These are phyloP conservation scores for Coenonympha glycerion DNA, from an alignment of 2,888 invertebrate genomes.

Conservation along the genomic window DNA sequence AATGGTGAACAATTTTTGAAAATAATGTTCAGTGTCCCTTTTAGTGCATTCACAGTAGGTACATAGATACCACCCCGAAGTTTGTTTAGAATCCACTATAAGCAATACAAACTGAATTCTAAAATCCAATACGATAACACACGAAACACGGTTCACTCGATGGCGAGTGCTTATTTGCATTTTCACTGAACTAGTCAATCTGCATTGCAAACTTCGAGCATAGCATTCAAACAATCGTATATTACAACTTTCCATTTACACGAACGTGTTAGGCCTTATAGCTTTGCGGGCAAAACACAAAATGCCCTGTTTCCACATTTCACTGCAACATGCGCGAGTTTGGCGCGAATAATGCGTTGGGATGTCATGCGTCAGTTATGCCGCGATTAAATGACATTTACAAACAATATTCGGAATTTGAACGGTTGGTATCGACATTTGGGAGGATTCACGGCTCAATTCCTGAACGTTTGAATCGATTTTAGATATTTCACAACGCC, in stretches of 20 bases:
- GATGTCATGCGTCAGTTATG: constrained; percentile 50
- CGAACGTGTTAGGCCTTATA: neutral
- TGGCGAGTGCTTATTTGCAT: constrained; percentile 53
- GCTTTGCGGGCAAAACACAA: neutral
- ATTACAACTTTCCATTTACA: neutral
- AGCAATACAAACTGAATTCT: neutral
- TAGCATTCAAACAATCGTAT: constrained; percentile 45
- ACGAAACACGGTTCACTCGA: constrained; percentile 38
- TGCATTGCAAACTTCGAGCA: constrained; percentile 62
- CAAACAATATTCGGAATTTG: constrained; percentile 17
- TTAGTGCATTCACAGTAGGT: too few species aligned
- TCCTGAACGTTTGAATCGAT: neutral
- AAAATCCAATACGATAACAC: constrained; percentile 14
- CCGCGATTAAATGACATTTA: constrained; percentile 48
- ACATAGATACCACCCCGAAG: too few species aligned
- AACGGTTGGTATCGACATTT: neutral
- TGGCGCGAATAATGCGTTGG: constrained; percentile 25
- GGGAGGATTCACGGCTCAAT: neutral
- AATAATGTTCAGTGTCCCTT: too few species aligned
- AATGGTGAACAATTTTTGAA: too few species aligned
- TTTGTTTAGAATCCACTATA: neutral
- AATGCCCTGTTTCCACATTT: neutral
- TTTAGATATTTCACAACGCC: too few species aligned
- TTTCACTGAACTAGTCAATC: constrained; percentile 63
- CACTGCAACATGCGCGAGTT: neutral